Percentiles rank a stretch among this genome's conserved stretches.
Conservation (phyloP, 2,113 vertebrate species). For the Ceyx cyanopectus region DNA sequence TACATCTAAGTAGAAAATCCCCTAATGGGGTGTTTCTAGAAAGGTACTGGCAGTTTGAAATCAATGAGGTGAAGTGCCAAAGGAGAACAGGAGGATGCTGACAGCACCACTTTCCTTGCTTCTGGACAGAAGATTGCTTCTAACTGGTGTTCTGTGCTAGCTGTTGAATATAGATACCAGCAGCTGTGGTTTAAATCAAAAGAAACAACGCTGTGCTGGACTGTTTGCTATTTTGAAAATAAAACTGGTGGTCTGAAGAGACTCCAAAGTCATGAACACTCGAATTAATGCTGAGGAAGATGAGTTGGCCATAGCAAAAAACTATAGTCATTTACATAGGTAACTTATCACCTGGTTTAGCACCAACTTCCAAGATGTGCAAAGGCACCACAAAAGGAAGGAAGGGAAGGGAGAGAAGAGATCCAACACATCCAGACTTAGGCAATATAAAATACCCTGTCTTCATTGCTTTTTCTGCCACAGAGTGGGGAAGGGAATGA, state of each 20-base stretch:
- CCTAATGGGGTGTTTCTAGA: background rate
- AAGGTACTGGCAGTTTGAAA: background rate
- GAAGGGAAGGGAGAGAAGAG: no score
- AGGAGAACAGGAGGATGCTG: background rate
- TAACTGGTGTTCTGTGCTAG: background rate
- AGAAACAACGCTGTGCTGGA: background rate
- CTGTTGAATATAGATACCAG: background rate
- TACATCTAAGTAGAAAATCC: background rate
- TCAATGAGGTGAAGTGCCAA: background rate
- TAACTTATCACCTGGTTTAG: background rate
- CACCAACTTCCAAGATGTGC: background rate
- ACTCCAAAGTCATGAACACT: background rate
- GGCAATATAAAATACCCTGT: background rate
- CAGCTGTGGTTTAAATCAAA: background rate
- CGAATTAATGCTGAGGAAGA: background rate
- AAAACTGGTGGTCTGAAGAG: background rate
- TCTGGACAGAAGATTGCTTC: background rate
- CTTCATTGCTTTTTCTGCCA: background rate
- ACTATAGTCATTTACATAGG: background rate
- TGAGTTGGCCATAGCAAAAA: background rate
- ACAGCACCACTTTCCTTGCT: background rate
- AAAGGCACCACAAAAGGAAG: background rate
- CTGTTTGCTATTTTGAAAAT: background rate
- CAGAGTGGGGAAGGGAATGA: background rate
- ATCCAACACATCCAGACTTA: background rate